phyloP scores from a whole-genome alignment of 1,140 invertebrate species.

The Venturia canescens region DNA sequence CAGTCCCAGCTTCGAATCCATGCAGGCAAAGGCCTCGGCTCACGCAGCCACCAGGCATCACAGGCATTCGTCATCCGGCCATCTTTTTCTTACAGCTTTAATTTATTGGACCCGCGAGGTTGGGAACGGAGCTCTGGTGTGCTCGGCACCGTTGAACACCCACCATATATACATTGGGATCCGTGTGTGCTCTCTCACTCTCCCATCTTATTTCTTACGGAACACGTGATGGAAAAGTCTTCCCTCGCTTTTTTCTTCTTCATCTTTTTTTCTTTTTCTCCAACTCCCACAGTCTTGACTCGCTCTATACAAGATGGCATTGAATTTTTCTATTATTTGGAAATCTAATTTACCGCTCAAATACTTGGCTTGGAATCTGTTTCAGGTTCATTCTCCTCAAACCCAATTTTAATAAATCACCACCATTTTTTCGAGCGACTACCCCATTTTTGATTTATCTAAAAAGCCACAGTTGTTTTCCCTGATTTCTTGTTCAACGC shows the following conservation, averaged over 20 bases:
- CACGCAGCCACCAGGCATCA: conserved; percentile 63
- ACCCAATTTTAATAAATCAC: too few species aligned
- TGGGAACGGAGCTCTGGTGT: conserved; percentile 41
- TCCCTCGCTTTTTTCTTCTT: neutral
- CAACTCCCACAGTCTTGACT: neutral
- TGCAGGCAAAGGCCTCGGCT: conserved; percentile 35
- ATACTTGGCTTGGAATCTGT: neutral
- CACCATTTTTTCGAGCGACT: too few species aligned
- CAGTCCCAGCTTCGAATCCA: conserved; percentile 28
- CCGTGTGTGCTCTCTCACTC: neutral
- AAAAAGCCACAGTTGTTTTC: too few species aligned
- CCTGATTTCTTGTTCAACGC: too few species aligned
- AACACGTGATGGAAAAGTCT: conserved; percentile 34
- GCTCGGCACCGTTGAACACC: conserved; percentile 48
- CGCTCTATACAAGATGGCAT: neutral
- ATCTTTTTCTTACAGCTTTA: conserved; percentile 71
- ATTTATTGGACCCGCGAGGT: conserved; percentile 72
- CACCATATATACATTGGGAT: conserved; percentile 31
- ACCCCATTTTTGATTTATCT: too few species aligned
- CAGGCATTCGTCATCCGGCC: conserved; percentile 72
- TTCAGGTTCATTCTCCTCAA: neutral
- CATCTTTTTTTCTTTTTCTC: neutral
- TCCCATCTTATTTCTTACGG: conserved; percentile 27
- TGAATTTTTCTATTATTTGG: neutral
- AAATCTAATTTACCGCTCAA: neutral